These are phyloP conservation scores for Ganaspis sp. DNA, from an alignment of 1,140 invertebrate species.

Conservation along the genomic window DNA sequence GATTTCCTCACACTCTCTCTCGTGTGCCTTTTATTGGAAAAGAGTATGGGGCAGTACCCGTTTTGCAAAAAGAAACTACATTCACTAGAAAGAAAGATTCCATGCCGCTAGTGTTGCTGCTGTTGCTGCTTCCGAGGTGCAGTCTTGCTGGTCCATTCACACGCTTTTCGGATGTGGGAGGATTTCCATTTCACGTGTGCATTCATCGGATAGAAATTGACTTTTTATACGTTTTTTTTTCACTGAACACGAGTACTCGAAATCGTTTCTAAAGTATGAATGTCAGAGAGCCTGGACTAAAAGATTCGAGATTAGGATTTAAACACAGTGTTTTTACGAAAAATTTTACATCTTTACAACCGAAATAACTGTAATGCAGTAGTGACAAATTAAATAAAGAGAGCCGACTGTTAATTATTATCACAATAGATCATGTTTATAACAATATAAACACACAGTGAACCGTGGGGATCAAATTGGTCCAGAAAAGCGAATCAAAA, in stretches of 20 bases:
- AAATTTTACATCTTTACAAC: too few relatives aligned
- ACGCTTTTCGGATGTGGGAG: slow-evolving; percentile 22
- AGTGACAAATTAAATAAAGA: too few relatives aligned
- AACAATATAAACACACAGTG: too few relatives aligned
- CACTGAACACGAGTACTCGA: background rate
- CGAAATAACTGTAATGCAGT: too few relatives aligned
- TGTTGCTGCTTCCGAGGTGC: slow-evolving; percentile 10
- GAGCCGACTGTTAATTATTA: too few relatives aligned
- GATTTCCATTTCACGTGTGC: slow-evolving; percentile 26
- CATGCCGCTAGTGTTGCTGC: slow-evolving; percentile 3
- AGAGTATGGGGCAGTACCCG: background rate
- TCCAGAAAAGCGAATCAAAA: too few relatives aligned
- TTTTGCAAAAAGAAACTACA: slow-evolving; percentile 38
- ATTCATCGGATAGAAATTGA: slow-evolving; percentile 25
- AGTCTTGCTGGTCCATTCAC: slow-evolving; percentile 10
- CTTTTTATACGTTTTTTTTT: background rate
- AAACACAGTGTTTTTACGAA: background rate
- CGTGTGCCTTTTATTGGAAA: background rate
- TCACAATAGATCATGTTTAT: too few relatives aligned
- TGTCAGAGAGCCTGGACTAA: background rate
- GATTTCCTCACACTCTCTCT: slow-evolving; percentile 24
- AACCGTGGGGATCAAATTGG: too few relatives aligned
- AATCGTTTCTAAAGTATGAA: slow-evolving; percentile 13
- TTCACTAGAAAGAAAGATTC: slow-evolving; percentile 40
- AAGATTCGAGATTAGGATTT: slow-evolving; percentile 12